These are phyloP conservation scores for Tenthredo mesomela DNA, from an alignment of 2,888 invertebrate species.

Conservation along the genomic window DNA sequence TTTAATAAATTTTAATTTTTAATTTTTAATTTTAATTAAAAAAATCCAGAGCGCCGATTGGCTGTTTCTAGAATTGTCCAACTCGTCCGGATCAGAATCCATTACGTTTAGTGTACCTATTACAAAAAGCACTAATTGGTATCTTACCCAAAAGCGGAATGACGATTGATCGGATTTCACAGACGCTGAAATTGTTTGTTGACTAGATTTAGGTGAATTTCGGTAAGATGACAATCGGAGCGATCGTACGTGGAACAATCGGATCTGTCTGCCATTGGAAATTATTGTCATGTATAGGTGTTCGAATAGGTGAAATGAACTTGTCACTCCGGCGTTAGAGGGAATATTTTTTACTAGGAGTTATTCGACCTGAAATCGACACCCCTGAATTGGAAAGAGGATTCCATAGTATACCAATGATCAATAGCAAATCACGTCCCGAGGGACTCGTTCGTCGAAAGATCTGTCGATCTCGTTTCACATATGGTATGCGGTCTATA, in stretches of 20 bases:
- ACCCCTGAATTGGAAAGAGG: background rate
- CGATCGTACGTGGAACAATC: background rate
- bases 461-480: background rate
- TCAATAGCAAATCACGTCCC: conserved; percentile 7
- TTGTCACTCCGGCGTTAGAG: background rate
- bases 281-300: background rate
- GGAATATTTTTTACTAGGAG: background rate
- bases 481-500: background rate
- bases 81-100: too few species aligned
- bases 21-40: too few species aligned
- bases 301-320: background rate
- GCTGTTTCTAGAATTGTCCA: too few species aligned
- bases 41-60: too few species aligned
- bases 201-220: too few species aligned
- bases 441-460: background rate
- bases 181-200: background rate
- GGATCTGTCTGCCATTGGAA: background rate
- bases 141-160: background rate
- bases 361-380: conserved; percentile 26
- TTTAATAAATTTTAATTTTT: too few species aligned
- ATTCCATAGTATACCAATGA: background rate
- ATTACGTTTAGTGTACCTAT: too few species aligned
- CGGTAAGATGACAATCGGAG: background rate
- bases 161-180: background rate
- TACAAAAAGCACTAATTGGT: background rate